These are phyloP conservation scores for Proteles cristata DNA, from an alignment of 2,113 vertebrate genomes.

Conservation along the genomic window DNA sequence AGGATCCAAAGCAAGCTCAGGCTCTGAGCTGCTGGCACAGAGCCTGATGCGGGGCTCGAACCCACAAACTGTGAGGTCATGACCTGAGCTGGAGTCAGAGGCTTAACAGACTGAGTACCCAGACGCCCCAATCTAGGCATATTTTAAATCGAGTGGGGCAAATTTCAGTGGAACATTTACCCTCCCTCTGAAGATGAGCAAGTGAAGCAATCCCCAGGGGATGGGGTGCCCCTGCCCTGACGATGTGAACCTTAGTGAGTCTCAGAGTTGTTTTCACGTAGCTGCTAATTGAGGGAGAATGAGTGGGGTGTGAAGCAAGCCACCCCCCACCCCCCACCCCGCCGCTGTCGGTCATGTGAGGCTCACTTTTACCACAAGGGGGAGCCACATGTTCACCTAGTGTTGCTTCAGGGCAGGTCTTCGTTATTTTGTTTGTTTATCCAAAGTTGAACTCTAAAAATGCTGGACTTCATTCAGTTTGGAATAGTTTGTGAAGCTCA, in stretches of 20 bases:
- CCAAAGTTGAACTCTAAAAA: neutral
- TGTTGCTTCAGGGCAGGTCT: neutral
- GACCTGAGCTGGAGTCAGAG: too few relatives aligned
- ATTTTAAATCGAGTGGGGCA: neutral
- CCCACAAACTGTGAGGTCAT: neutral
- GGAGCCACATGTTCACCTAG: conserved; percentile 68
- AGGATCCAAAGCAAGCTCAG: too few relatives aligned
- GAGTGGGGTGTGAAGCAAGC: neutral
- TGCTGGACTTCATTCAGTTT: conserved; percentile 18
- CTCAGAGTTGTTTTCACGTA: neutral
- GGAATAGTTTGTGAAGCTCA: conserved; percentile 47
- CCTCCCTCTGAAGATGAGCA: neutral
- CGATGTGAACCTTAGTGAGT: neutral
- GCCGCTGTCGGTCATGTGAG: neutral
- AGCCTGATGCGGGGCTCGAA: too few relatives aligned
- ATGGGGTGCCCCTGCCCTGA: neutral
- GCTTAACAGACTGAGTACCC: too few relatives aligned
- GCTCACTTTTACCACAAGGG: conserved; percentile 80
- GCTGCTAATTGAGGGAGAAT: neutral
- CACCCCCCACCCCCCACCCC: too few relatives aligned
- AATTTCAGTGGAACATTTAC: neutral
- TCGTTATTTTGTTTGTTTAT: neutral
- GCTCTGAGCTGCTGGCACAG: too few relatives aligned
- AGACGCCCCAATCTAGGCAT: too few relatives aligned
- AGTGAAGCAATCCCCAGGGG: neutral